Percentiles rank a stretch among this genome's conserved stretches.
Conservation (phyloP, 2,113 vertebrate species). For the Nibea coibor region DNA sequence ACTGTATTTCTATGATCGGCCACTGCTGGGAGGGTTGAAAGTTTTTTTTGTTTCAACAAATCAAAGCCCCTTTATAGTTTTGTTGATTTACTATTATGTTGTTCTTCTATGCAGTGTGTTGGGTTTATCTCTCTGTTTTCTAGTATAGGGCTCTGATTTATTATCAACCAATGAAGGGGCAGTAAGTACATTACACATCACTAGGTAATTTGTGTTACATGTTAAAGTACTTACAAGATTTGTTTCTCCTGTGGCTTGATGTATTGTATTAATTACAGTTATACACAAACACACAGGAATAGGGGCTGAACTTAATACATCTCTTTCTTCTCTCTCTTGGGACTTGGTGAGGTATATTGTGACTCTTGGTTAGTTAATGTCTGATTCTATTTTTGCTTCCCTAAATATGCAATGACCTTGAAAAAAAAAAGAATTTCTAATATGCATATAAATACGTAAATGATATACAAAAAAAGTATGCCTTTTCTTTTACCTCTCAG, state of each 20-base stretch:
- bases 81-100: conserved; percentile 30
- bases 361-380: conserved; percentile 56
- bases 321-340: conserved; percentile 43
- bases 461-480: too few species aligned
- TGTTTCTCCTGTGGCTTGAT: conserved; percentile 48
- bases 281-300: conserved; percentile 43
- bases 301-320: conserved; percentile 50
- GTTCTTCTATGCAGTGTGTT: conserved; percentile 27
- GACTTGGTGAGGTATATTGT: conserved; percentile 55
- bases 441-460: too few species aligned
- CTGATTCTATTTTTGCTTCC: conserved; percentile 66
- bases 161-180: conserved; percentile 21
- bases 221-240: conserved; percentile 52
- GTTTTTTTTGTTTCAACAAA: conserved; percentile 16
- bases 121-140: neutral
- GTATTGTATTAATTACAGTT: conserved; percentile 61
- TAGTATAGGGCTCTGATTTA: conserved; percentile 19
- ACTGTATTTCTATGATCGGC: conserved; percentile 5
- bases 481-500: conserved; percentile 38
- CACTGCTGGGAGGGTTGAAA: neutral
- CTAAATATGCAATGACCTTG: conserved; percentile 71
- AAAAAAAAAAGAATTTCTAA: conserved; percentile 22
- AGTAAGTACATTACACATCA: conserved; percentile 10
- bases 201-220: conserved; percentile 42
- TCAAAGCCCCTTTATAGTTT: neutral